Evolutionary conservation across 1,140 invertebrate genomes (phyloP), one percentile per base, ranked within the genome.

Genomic region (Hypothenemus hampei): DNA sequence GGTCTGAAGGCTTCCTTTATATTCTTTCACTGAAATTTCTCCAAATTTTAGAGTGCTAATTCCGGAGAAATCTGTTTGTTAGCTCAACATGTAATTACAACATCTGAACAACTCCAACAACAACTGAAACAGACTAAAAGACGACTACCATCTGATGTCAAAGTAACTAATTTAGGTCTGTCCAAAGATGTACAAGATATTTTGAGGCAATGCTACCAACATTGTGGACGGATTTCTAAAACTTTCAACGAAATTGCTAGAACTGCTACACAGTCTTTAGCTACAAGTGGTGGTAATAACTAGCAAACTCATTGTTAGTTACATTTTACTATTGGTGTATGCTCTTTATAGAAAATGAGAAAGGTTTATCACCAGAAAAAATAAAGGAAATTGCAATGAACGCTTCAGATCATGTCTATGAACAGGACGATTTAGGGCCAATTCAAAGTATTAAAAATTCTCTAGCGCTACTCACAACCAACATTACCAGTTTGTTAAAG

Each of bases 81-180:
- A 1, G 80, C 88, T 61, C 85, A 89, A 68, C 84, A 89, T 63
- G 75, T 93, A 4, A 83, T 85, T 53, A 83, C 81, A 3, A 82
- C 81, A 52, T 81, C 82, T 39, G 84, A 89, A 52, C 81, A 86
- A 4, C 79, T 94, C 1, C 82, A 87, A 59, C 87, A 90, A 65
- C 85, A 91, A 71, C 79, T 93, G 35, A 93, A 93, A 72, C 75
- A 83, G 47, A 84, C 93, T 13, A 78, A 86, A 57, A 74, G 89
- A 16, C 79, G 87, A 6, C 73, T 92, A 41, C 86, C 88, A 48
- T 77, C 75, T n/a, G 82, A 81, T 49, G 70, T 76, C 2, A 74
- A 71, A 48, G 72, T 82, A 16, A 72, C 79, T 5, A 81, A 81
- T 58, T 78, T 86, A 15, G 80, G 81, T 15, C 64, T 87, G 1